phyloP scores from a whole-genome alignment of 2,113 vertebrate genomes.

The Atlantisia rogersi region DNA sequence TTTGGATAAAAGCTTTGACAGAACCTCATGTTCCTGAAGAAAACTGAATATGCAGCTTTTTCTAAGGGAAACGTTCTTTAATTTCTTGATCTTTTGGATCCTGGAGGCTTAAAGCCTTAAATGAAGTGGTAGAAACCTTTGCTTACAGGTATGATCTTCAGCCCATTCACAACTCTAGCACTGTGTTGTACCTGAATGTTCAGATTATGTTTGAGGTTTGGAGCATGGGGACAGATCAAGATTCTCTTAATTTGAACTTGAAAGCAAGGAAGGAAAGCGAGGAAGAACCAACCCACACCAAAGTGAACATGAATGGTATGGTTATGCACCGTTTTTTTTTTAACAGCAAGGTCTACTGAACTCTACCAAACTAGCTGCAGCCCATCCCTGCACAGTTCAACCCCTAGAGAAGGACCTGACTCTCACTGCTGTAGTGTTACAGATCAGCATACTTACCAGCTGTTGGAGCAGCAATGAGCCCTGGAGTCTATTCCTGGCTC shows the following conservation, averaged over 20 bases:
- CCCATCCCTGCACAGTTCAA: background rate
- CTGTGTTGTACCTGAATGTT: background rate
- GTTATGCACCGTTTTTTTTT: background rate
- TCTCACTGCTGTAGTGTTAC: background rate
- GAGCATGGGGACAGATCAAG: background rate
- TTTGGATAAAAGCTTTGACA: background rate
- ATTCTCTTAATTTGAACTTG: background rate
- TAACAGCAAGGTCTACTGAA: background rate
- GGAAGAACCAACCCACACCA: background rate
- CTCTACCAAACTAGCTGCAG: background rate
- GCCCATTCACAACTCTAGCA: background rate
- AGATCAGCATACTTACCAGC: background rate
- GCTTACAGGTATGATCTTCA: background rate
- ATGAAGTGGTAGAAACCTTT: background rate
- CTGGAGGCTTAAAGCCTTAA: background rate
- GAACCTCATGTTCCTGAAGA: background rate
- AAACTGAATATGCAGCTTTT: background rate
- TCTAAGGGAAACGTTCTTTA: background rate
- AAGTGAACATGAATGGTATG: rapidly evolving
- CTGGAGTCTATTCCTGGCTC: background rate
- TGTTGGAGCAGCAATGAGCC: rapidly evolving
- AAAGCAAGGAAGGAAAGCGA: background rate
- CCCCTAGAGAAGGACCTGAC: background rate
- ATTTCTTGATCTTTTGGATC: background rate
- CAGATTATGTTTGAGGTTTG: background rate